Evolutionary conservation across 2,888 invertebrate species (phyloP).

Genomic region (Cephus pygmeus): DNA sequence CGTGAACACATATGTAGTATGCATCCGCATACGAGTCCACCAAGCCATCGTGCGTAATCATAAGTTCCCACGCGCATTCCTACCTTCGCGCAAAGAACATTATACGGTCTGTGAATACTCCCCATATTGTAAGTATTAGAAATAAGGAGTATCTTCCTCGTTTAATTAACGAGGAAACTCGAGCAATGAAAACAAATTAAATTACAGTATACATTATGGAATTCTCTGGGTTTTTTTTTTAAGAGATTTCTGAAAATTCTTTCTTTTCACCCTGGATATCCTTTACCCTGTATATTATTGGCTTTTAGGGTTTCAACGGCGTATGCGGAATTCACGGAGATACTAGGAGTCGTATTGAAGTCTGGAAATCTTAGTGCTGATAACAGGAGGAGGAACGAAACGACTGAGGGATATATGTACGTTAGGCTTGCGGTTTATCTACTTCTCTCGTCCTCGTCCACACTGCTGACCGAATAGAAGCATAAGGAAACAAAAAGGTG

Average conservation of each 20-base stretch:
- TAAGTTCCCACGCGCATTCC: constrained; percentile 24
- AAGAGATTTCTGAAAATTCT: not conserved
- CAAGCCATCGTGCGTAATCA: constrained; percentile 17
- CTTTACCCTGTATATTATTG: not conserved
- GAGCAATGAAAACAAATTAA: not conserved
- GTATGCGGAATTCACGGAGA: not conserved
- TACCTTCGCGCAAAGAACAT: not conserved
- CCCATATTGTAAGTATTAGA: not conserved
- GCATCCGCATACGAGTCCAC: constrained; percentile 6
- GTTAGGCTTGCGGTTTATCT: too few relatives aligned
- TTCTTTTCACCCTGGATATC: not conserved
- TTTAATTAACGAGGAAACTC: not conserved
- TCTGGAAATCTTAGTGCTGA: not conserved
- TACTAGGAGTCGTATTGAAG: not conserved
- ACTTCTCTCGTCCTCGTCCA: not conserved
- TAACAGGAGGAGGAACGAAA: not conserved
- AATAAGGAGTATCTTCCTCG: not conserved
- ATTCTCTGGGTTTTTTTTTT: not conserved
- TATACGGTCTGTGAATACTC: not conserved
- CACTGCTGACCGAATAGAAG: not conserved
- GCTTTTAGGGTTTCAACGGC: not conserved
- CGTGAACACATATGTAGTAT: not conserved
- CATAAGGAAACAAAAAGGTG: not conserved
- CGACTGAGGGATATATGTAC: not conserved
- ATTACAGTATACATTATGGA: not conserved